phyloP scores from a whole-genome alignment of 2,797 vertebrate genomes.

The Periophthalmus magnuspinnatus region DNA sequence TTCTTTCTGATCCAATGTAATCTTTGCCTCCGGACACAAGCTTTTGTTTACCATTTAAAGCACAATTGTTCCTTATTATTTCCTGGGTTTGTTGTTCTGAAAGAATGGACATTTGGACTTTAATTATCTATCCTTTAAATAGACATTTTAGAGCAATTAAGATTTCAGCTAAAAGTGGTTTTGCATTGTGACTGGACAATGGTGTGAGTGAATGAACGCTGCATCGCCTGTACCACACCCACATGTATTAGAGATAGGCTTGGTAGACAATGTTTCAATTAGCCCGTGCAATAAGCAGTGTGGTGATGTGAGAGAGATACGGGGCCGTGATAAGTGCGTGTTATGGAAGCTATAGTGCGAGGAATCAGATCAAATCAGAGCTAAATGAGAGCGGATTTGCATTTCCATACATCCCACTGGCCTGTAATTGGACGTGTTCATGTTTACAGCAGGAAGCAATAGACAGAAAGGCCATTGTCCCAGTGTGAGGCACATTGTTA shows the following conservation, averaged over 20 bases:
- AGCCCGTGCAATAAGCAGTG: constrained; percentile 23
- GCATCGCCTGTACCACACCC: constrained; percentile 17
- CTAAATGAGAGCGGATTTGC: not conserved
- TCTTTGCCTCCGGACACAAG: constrained; percentile 61
- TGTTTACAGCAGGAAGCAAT: constrained; percentile 3
- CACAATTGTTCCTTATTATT: constrained; percentile 35
- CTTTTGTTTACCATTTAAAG: constrained; percentile 67
- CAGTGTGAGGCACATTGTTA: not conserved
- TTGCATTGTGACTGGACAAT: constrained; percentile 43
- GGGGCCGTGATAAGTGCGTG: constrained; percentile 21
- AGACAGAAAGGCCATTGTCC: not conserved
- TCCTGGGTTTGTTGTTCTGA: constrained; percentile 47
- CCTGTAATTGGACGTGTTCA: constrained; percentile 6
- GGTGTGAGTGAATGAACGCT: constrained; percentile 28
- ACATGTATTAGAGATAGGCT: constrained; percentile 20
- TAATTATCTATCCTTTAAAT: constrained; percentile 61
- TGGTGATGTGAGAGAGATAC: constrained; percentile 22
- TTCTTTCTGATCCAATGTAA: constrained; percentile 66
- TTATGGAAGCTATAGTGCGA: constrained; percentile 8
- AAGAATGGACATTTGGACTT: constrained; percentile 59
- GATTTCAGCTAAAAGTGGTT: constrained; percentile 60
- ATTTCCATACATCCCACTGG: not conserved
- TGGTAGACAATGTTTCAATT: constrained; percentile 41
- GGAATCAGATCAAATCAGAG: constrained; percentile 18
- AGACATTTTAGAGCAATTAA: constrained; percentile 67